A percentile compares a stretch with the other conserved stretches of the same genome.
Conservation (phyloP, 2,797 vertebrate genomes). For the Luscinia luscinia region DNA sequence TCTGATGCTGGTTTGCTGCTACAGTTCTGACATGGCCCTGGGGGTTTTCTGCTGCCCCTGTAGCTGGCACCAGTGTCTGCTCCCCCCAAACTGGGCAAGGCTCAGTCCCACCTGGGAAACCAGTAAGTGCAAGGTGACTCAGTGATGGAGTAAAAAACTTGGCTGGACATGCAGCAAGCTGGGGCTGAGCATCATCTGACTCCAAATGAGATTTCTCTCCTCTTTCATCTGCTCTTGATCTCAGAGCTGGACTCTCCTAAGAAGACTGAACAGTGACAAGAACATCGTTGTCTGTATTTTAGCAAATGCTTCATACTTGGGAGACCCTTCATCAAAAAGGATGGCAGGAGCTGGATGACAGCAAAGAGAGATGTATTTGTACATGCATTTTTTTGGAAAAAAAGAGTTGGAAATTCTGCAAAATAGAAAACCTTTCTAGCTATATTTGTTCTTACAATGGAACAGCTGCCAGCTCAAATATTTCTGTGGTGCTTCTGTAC, state of each 20-base stretch:
- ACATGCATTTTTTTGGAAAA: neutral
- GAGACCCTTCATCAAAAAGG: neutral
- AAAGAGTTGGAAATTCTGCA: neutral
- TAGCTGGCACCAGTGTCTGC: neutral
- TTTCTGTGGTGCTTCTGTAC: constrained; percentile 49
- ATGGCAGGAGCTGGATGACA: neutral
- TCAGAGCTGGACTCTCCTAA: neutral
- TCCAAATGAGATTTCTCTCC: neutral
- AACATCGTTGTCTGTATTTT: neutral
- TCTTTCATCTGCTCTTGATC: neutral
- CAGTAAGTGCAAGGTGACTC: neutral
- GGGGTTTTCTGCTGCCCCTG: neutral
- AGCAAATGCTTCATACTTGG: neutral
- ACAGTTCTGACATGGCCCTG: neutral
- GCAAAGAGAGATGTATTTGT: neutral
- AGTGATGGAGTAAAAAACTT: neutral
- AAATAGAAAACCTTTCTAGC: neutral
- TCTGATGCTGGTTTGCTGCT: neutral
- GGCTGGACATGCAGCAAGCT: neutral
- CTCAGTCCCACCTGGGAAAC: neutral
- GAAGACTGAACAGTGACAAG: neutral
- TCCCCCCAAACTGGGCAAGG: neutral
- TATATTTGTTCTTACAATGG: constrained; percentile 11
- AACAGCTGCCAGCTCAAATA: constrained; percentile 17
- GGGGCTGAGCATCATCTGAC: neutral